phyloP scores from a whole-genome alignment of 2,888 invertebrate species.

The Stenotaenia linearis region DNA sequence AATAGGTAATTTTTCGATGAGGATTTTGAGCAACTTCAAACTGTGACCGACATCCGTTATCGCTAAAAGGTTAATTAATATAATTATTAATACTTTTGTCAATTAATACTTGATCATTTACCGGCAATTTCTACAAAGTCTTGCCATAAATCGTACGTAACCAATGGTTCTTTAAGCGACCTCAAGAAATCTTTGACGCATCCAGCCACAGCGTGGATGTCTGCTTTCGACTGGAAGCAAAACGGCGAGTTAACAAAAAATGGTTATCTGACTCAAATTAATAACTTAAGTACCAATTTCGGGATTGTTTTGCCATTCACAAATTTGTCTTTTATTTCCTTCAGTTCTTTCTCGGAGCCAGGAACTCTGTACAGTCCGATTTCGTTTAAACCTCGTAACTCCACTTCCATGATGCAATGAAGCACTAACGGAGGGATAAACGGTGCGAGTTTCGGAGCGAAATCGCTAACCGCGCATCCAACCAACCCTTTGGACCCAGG shows the following conservation, averaged over 20 bases:
- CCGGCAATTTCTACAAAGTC: slow-evolving; percentile 69
- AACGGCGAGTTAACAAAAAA: not conserved
- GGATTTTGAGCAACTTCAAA: not conserved
- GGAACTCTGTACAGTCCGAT: slow-evolving; percentile 89
- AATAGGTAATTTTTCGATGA: slow-evolving; percentile 66
- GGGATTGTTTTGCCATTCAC: slow-evolving; percentile 79
- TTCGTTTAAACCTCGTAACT: slow-evolving; percentile 76
- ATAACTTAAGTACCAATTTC: slow-evolving; percentile 54
- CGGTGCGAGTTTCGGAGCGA: slow-evolving; percentile 74
- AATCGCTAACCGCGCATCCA: slow-evolving; percentile 64
- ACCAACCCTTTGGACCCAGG: slow-evolving; percentile 56
- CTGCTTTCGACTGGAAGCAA: slow-evolving; percentile 45
- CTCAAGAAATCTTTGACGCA: slow-evolving; percentile 91
- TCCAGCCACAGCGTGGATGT: slow-evolving; percentile 86
- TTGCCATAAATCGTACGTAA: slow-evolving; percentile 73
- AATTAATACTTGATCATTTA: slow-evolving; percentile 41
- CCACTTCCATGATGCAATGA: slow-evolving; percentile 91
- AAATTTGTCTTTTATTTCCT: slow-evolving; percentile 69
- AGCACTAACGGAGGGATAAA: slow-evolving; percentile 92
- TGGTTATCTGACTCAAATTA: too few species aligned
- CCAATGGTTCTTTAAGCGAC: slow-evolving; percentile 78
- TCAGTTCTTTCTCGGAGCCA: slow-evolving; percentile 82
- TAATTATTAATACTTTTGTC: slow-evolving; percentile 44
- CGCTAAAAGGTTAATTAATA: not conserved
- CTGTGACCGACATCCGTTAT: not conserved